Evolutionary conservation across 2,797 vertebrate genomes (phyloP).

Genomic region (Telmatherina bonti): DNA sequence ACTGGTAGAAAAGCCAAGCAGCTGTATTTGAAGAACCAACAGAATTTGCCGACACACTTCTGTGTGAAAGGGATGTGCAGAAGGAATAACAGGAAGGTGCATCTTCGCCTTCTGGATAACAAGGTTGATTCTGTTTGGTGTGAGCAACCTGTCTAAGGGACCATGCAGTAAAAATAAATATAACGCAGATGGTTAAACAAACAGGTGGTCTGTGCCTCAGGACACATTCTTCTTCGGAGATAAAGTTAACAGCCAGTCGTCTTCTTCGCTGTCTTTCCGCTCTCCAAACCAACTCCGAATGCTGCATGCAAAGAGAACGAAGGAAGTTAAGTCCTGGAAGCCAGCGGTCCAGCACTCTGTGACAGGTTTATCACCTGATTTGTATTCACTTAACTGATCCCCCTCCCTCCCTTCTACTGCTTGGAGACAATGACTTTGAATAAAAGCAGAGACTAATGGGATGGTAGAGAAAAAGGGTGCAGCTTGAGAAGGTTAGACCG

Average conservation of each 20-base stretch:
- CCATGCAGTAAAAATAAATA: slow-evolving; percentile 49
- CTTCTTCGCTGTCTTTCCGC: slow-evolving; percentile 37
- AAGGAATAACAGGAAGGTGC: slow-evolving; percentile 15
- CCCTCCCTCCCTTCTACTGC: slow-evolving; percentile 31
- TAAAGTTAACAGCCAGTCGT: slow-evolving; percentile 61
- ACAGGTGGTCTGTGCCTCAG: slow-evolving; percentile 65
- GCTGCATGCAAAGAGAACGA: slow-evolving; percentile 63
- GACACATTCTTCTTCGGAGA: slow-evolving; percentile 59
- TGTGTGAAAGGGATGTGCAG: slow-evolving; percentile 8
- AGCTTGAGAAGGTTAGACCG: slow-evolving; percentile 69
- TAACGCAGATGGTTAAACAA: slow-evolving; percentile 62
- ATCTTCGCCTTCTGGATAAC: slow-evolving; percentile 21
- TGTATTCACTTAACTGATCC: slow-evolving; percentile 70
- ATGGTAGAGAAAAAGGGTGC: slow-evolving; percentile 35
- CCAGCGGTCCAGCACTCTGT: slow-evolving; percentile 54
- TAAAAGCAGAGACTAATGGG: slow-evolving; percentile 65
- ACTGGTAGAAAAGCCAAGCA: slow-evolving; percentile 11
- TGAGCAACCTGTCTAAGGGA: slow-evolving; percentile 27
- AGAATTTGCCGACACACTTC: slow-evolving; percentile 31
- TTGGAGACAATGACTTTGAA: slow-evolving; percentile 72
- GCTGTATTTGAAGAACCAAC: slow-evolving; percentile 11
- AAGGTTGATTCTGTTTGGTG: slow-evolving; percentile 20
- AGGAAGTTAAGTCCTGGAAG: slow-evolving; percentile 62
- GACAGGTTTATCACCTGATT: slow-evolving; percentile 74
- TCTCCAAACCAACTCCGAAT: slow-evolving; percentile 54